These are phyloP conservation scores for Accipiter cooperii DNA, from an alignment of 2,113 vertebrate genomes.

Conservation along the genomic window DNA sequence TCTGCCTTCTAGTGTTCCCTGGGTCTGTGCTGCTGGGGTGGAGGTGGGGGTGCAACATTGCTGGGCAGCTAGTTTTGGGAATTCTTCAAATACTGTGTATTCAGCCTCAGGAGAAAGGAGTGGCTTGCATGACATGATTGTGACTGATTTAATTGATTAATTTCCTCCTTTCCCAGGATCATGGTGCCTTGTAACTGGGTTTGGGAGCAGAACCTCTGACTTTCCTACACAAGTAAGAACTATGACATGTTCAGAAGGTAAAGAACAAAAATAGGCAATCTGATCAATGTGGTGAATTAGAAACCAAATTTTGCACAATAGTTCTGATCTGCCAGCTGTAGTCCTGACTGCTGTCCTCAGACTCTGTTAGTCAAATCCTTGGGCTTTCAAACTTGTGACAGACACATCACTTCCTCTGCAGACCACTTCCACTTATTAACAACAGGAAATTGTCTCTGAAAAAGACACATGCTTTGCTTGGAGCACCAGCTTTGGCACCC, in stretches of 20 bases:
- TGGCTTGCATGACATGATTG: background rate
- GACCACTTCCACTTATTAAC: slow-evolving; percentile 13
- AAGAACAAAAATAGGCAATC: background rate
- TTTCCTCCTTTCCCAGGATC: background rate
- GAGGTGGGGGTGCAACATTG: background rate
- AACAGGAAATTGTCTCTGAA: background rate
- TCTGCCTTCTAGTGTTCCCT: background rate
- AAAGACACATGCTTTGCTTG: background rate
- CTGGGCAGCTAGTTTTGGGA: background rate
- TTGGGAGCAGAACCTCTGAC: background rate
- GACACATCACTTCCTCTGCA: slow-evolving; percentile 5
- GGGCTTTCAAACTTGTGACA: slow-evolving; percentile 7
- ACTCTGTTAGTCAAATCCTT: background rate
- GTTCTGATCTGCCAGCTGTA: background rate
- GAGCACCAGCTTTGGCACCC: background rate
- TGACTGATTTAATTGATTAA: background rate
- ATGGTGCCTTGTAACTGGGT: background rate
- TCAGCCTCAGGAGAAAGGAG: background rate
- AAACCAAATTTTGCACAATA: fast-evolving
- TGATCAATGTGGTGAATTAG: background rate
- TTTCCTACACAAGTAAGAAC: background rate
- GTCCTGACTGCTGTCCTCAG: background rate
- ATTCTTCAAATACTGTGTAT: background rate
- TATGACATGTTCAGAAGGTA: background rate
- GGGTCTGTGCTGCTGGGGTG: background rate